Evolutionary conservation across 2,888 invertebrate species (phyloP).

Genomic region (Ectropis crepuscularia): DNA sequence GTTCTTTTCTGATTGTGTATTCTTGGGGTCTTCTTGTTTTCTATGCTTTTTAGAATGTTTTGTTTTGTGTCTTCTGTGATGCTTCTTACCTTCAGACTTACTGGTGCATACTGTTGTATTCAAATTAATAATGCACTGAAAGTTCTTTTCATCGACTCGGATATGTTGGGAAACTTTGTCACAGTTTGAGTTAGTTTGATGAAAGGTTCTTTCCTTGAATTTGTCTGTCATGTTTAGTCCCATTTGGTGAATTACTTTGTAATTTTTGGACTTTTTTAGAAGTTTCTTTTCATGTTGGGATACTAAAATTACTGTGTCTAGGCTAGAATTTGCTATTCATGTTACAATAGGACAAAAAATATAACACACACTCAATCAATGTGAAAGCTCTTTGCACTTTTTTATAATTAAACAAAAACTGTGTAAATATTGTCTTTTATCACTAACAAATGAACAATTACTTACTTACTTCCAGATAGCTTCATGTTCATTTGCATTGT

Average conservation of each 20-base stretch:
- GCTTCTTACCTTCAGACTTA: slow-evolving; percentile 13
- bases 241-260: neutral
- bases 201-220: neutral
- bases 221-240: slow-evolving; percentile 1
- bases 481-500: neutral
- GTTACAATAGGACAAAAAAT: too few relatives aligned
- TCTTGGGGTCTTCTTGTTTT: neutral
- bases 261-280: neutral
- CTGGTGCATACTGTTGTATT: slow-evolving; percentile 33
- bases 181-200: slow-evolving; percentile 8
- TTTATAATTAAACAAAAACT: too few relatives aligned
- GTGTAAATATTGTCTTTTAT: too few relatives aligned
- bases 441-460: neutral
- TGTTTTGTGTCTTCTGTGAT: slow-evolving; percentile 3
- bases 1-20: neutral
- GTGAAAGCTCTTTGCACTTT: too few relatives aligned
- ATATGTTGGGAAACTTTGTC: slow-evolving; percentile 26
- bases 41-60: neutral
- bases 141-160: slow-evolving; percentile 25
- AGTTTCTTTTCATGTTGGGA: neutral
- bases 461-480: neutral
- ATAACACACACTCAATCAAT: too few relatives aligned
- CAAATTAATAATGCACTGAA: slow-evolving; percentile 36
- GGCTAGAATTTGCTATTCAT: neutral
- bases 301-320: neutral